A percentile compares a stretch with the other conserved stretches of the same genome.
phyloP scores from a whole-genome alignment of 2,797 vertebrate species.

The Sphenodon punctatus region DNA sequence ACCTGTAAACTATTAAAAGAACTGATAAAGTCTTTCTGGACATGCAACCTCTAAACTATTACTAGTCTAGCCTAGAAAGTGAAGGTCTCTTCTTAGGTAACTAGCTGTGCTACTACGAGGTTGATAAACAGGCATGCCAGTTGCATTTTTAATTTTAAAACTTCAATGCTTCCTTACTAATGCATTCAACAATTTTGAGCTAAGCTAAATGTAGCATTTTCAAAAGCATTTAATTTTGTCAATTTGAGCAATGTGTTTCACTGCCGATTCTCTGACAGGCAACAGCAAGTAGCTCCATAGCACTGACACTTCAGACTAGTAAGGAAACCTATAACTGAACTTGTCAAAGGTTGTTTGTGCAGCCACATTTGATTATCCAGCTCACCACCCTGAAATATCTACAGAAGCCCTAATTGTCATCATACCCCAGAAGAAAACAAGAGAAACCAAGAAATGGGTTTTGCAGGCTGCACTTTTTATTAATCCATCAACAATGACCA shows the following conservation, averaged over 20 bases:
- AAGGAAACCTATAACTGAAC: not conserved
- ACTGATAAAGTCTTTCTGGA: not conserved
- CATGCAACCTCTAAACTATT: not conserved
- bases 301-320: too few species aligned
- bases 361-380: not conserved
- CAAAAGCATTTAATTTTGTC: not conserved
- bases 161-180: not conserved
- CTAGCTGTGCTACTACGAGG: accelerated
- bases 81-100: not conserved
- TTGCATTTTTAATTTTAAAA: not conserved
- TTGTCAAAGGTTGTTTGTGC: not conserved
- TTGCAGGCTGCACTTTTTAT: too few species aligned
- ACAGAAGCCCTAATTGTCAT: not conserved
- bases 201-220: not conserved
- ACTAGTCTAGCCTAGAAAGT: not conserved
- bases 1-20: not conserved
- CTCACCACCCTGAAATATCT: not conserved
- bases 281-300: accelerated
- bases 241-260: not conserved
- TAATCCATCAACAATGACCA: too few species aligned
- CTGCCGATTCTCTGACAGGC: not conserved
- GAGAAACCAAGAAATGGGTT: too few species aligned
- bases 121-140: not conserved
- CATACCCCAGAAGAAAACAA: too few species aligned
- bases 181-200: not conserved